Conservation (phyloP, 2,113 vertebrate species). For the Noturus placidus region DNA sequence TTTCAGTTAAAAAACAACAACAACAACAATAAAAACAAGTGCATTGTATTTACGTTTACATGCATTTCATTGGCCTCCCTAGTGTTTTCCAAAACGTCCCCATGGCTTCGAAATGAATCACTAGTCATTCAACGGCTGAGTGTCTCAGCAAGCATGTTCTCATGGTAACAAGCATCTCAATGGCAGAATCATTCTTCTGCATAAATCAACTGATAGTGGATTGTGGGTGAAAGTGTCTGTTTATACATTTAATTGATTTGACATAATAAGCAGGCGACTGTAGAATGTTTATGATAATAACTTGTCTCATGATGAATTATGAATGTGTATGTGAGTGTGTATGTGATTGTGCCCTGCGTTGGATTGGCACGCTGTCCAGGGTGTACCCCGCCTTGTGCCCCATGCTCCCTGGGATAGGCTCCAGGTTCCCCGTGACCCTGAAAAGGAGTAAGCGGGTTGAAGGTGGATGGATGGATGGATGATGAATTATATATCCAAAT, state of each 20-base stretch:
- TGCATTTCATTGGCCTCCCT: neutral
- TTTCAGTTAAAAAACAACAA: neutral
- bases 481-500: too few species aligned
- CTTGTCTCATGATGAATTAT: neutral
- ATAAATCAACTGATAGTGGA: conserved; percentile 24
- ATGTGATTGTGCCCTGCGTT: too few species aligned
- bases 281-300: conserved; percentile 7
- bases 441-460: too few species aligned
- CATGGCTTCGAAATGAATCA: conserved; percentile 29
- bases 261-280: neutral
- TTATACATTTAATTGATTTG: conserved; percentile 20
- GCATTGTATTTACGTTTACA: neutral
- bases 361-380: too few species aligned
- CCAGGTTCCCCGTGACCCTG: too few species aligned
- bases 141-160: conserved; percentile 29
- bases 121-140: conserved; percentile 7
- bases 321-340: too few species aligned
- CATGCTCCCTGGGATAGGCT: too few species aligned
- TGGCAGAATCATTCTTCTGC: conserved; percentile 7
- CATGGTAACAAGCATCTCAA: conserved; percentile 47
- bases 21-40: neutral
- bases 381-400: too few species aligned
- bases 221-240: neutral
- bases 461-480: too few species aligned
- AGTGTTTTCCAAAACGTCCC: neutral